A percentile compares a stretch with the other conserved stretches of the same genome.
Evolutionary conservation across 2,797 vertebrate species (phyloP).

Genomic region (Trematomus bernacchii): DNA sequence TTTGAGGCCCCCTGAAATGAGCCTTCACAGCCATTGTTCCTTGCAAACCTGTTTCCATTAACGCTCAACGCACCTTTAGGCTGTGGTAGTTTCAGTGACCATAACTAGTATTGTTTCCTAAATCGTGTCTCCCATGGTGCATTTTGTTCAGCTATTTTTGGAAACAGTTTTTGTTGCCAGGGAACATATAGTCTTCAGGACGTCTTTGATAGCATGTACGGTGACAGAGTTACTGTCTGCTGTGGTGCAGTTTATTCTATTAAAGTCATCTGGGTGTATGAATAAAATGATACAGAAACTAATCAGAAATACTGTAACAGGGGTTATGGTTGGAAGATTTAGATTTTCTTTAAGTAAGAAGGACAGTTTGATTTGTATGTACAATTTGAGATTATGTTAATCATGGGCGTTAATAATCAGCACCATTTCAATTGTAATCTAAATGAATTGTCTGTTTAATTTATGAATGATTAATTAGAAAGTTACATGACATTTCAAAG

Average conservation of each 20-base stretch:
- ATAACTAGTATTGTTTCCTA: conserved; percentile 32
- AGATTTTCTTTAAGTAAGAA: conserved; percentile 7
- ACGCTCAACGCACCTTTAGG: not conserved
- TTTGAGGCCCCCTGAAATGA: conserved; percentile 16
- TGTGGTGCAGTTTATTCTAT: conserved; percentile 5
- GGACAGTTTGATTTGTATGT: conserved; percentile 34
- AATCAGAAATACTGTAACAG: conserved; percentile 1
- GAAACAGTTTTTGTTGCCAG: conserved; percentile 52
- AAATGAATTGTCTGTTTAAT: conserved; percentile 25
- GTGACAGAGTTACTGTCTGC: conserved; percentile 6
- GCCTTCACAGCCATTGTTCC: not conserved
- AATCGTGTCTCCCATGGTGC: conserved; percentile 25
- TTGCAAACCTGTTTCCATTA: conserved; percentile 15
- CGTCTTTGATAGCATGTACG: conserved; percentile 31
- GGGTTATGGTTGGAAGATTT: conserved; percentile 6
- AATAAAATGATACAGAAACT: conserved; percentile 3
- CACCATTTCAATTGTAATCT: conserved; percentile 35
- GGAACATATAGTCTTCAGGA: conserved; percentile 54
- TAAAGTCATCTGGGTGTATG: conserved; percentile 15
- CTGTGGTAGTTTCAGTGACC: not conserved
- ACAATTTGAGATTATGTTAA: conserved; percentile 33
- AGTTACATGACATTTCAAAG: conserved; percentile 17
- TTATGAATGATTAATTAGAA: conserved; percentile 32
- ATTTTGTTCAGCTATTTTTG: conserved; percentile 54
- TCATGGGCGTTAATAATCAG: conserved; percentile 38